phyloP scores from a whole-genome alignment of 2,113 vertebrate species.

The Paramormyrops kingsleyae region DNA sequence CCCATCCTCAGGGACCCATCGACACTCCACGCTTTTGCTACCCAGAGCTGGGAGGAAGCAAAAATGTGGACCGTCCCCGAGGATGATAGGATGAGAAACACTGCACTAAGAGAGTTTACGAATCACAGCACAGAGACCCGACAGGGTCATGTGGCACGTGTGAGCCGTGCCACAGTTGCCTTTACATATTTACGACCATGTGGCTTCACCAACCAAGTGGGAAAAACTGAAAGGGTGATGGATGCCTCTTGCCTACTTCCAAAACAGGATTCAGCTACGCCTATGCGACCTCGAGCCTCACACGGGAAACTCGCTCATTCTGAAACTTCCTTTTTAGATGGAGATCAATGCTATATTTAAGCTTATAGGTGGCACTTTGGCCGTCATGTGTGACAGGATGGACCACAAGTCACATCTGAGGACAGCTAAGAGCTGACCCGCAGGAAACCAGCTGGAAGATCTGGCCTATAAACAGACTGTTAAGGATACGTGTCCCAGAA shows the following conservation, averaged over 20 bases:
- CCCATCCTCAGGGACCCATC: not conserved
- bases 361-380: not conserved
- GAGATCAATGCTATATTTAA: not conserved
- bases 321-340: not conserved
- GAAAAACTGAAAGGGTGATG: not conserved
- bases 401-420: not conserved
- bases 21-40: not conserved
- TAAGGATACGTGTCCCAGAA: conserved; percentile 5
- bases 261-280: not conserved
- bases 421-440: not conserved
- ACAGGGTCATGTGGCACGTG: not conserved
- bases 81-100: not conserved
- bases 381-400: not conserved
- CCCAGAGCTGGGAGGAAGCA: not conserved
- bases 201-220: not conserved
- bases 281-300: not conserved
- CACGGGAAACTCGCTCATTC: not conserved
- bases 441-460: not conserved
- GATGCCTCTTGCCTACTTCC: not conserved
- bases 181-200: not conserved
- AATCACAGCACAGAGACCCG: not conserved
- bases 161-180: not conserved
- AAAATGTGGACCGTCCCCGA: not conserved
- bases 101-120: not conserved
- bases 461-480: not conserved